Conservation (phyloP, 2,797 vertebrate genomes). For the Synaphobranchus kaupii region DNA sequence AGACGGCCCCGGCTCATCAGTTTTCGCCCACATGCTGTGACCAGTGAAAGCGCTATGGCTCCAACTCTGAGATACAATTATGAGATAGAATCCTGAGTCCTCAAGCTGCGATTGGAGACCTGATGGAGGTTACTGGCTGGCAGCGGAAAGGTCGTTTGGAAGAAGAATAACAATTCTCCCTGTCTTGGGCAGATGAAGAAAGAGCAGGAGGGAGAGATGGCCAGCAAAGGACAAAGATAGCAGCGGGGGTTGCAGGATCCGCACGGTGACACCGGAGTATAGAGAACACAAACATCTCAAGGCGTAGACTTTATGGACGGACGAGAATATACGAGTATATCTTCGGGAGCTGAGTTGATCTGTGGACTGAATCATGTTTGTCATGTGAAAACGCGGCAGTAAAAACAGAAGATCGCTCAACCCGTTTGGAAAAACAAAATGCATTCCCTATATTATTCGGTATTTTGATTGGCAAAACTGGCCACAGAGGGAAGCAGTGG, state of each 20-base stretch:
- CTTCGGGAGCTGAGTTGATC: not conserved
- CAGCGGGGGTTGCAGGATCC: not conserved
- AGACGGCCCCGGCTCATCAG: conserved; percentile 40
- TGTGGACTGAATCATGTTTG: not conserved
- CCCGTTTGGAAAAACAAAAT: not conserved
- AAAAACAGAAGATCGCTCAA: not conserved
- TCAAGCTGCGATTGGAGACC: conserved; percentile 36
- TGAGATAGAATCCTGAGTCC: conserved; percentile 46
- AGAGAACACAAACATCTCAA: not conserved
- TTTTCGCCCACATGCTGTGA: conserved; percentile 42
- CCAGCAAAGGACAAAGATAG: not conserved
- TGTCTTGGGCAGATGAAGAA: conserved; percentile 29
- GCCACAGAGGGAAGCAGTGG: not conserved
- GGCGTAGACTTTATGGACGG: not conserved
- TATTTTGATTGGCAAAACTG: not conserved
- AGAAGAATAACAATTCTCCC: conserved; percentile 6
- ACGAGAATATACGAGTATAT: not conserved
- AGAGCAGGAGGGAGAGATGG: conserved; percentile 22
- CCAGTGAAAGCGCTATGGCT: conserved; percentile 36
- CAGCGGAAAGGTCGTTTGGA: conserved; percentile 33
- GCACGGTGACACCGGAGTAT: not conserved
- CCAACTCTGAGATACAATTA: conserved; percentile 50
- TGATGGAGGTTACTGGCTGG: conserved; percentile 32
- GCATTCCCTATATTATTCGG: not conserved
- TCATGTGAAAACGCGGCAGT: not conserved